Evolutionary conservation across 1,140 invertebrate genomes (phyloP).

Genomic region (Manduca sexta): DNA sequence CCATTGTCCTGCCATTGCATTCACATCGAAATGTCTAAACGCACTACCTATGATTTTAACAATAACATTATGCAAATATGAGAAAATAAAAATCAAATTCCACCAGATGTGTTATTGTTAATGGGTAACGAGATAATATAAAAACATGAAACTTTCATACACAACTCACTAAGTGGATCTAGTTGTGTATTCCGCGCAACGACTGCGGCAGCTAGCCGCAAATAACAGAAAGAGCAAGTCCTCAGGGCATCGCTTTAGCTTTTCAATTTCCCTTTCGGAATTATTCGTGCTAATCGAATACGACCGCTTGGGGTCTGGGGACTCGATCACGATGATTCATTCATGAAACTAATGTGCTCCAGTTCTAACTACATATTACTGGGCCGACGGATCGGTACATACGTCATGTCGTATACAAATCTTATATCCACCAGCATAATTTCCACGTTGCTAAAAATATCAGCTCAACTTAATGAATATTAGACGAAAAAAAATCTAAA

Average conservation of each 20-base stretch:
- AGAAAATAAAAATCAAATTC: too few relatives aligned
- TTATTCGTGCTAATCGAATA: slow-evolving; percentile 71
- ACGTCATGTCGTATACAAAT: too few relatives aligned
- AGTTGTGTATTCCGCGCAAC: slow-evolving; percentile 51
- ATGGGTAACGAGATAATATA: slow-evolving; percentile 19
- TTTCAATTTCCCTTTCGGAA: slow-evolving; percentile 72
- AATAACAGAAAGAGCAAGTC: slow-evolving; percentile 71
- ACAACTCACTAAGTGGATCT: slow-evolving; percentile 31
- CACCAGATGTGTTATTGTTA: background rate
- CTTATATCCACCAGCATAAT: too few relatives aligned
- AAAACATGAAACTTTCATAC: slow-evolving; percentile 4
- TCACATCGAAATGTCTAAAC: too few relatives aligned
- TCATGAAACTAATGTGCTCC: slow-evolving; percentile 62
- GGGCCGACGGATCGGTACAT: too few relatives aligned
- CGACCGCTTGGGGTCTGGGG: slow-evolving; percentile 49
- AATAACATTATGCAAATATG: too few relatives aligned
- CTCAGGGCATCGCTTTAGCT: slow-evolving; percentile 67
- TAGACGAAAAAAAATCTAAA: too few relatives aligned
- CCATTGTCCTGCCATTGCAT: too few relatives aligned
- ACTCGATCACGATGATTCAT: slow-evolving; percentile 63
- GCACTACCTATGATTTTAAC: too few relatives aligned
- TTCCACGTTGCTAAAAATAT: too few relatives aligned
- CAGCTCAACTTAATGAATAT: too few relatives aligned
- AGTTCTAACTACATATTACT: slow-evolving; percentile 37
- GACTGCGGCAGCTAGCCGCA: slow-evolving; percentile 41